Percentiles rank a stretch among this genome's conserved stretches.
Conservation (phyloP, 1,140 invertebrate genomes). For the Tetragnatha versicolor region DNA sequence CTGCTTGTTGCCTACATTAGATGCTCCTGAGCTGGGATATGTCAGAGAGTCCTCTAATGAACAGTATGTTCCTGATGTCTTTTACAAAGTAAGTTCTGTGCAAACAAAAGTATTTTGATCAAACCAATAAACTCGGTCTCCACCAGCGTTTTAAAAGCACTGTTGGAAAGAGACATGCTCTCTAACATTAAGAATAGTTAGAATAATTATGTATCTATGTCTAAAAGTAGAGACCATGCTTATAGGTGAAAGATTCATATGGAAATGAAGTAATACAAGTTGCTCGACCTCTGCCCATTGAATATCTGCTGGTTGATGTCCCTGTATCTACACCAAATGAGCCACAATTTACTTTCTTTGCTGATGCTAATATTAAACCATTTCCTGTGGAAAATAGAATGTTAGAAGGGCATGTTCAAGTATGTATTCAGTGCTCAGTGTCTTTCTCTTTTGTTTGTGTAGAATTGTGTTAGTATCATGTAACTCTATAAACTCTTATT, state of each 20-base stretch:
- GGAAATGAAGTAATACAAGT: slow-evolving; percentile 94
- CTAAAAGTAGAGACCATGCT: no score
- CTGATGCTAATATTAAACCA: slow-evolving; percentile 68
- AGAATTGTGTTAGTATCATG: no score
- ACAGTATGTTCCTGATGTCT: slow-evolving; percentile 99
- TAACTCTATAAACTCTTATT: background rate
- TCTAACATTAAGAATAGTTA: background rate
- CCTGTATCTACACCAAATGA: slow-evolving; percentile 92
- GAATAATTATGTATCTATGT: no score
- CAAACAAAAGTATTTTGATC: background rate
- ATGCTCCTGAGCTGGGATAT: slow-evolving; percentile 96
- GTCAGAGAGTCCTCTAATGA: slow-evolving; percentile 90
- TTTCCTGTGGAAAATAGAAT: slow-evolving; percentile 90
- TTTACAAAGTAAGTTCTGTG: slow-evolving; percentile 87
- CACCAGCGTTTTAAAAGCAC: no score
- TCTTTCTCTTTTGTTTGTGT: no score
- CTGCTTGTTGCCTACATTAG: slow-evolving; percentile 94
- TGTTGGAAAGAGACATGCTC: no score
- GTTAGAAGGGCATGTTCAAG: slow-evolving; percentile 79
- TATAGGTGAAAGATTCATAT: slow-evolving; percentile 94
- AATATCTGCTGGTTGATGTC: slow-evolving; percentile 96
- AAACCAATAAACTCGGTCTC: no score
- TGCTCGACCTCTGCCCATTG: slow-evolving; percentile 93
- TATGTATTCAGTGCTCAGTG: no score
- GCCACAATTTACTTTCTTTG: slow-evolving; percentile 80